Evolutionary conservation across 2,797 vertebrate genomes (phyloP), one percentile per base, ranked within the genome.

Genomic region (Percopsis omiscomaycus): DNA sequence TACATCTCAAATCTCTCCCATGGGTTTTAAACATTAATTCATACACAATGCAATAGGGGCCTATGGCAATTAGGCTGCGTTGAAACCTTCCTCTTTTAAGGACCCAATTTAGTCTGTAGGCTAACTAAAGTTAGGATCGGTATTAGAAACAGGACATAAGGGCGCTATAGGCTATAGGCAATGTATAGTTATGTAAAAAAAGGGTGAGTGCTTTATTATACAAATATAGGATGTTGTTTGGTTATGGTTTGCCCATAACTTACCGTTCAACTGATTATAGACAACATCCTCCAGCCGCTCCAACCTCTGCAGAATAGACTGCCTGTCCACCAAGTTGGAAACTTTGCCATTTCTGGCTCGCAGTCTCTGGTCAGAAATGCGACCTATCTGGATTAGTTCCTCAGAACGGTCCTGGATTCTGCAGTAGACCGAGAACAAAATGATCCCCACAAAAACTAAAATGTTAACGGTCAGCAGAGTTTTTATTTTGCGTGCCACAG

Each of bases 391-490:
- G 78, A 95, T 93, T 77, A 96, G 92, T 88, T 96, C 95, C 75
- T 94, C 95, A 14, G 96, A 95, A 61, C 96, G 94, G 89, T 94
- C 95, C 87, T 96, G 95, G 84, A 98, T 95, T 90, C 97, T 93
- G 93, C 97, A 99, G 94, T 98, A 98, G 29, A 95, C 96, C 32
- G 97, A 98, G 91, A 98, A 99, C 78, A 98, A 89, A 82, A 98
- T 94, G 88, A 99, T 96, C 57, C 95, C 97, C 84, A 98, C 95
- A 59, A 98, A 98, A 80, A 97, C 96, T 75, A 98, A 83, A 77
- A 98, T 97, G 93, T 98, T 99, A 80, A 98, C 95, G 78, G 96
- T 98, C 94, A 98, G 94, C 94, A 98, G 94, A 95, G 96, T 98
- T 94, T 95, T 96, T 89, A 98, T 96, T 92, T 94, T 98, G 88